Base-by-base conservation (phyloP, 2,888 invertebrate genomes). In the Sarcophaga subvicina region DNA sequence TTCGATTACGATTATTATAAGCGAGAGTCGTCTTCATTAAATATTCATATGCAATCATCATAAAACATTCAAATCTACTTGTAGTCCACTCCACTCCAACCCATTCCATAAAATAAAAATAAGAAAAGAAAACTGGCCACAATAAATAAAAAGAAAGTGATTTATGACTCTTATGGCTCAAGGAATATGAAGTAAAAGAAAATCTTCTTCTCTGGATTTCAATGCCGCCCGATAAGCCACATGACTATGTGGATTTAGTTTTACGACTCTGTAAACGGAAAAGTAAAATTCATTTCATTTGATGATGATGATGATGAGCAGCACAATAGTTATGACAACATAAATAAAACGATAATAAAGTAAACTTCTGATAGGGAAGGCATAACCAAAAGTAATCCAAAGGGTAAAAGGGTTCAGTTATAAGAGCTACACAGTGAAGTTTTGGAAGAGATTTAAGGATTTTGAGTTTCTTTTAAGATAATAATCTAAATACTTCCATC, bases 21-120 rank as follows among this genome's bases (percentile, higher is more conserved):
- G 8, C 37, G 10, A 37, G 37, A 37, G 37, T 17, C 12, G 17
- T 60, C 27, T 47, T 80, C 79, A 76, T 80, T 71, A 71, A 80
- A 75, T 84, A 84, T 84, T 84, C 66, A 80, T 80, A 76, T 22
- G 80, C 75, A 69, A 80, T 84, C 59, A 76, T 84, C 63, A 84
- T 70, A 80, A 80, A 84, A 84, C 75, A 49, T 71, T 84, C 70
- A 84, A 79, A 75, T 79, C 59, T 59, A 59, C 12, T 75, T 75
- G 64, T 27, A 66, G 70, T 37, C 49, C 73, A 59, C 37, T 37
- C 59, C 45, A 71, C 37, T 37, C 2, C 37, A 37, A 37, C 6
- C 37, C 37, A 37, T 37, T 37, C 10, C 37, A 37, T 37, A 37
- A 37, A 37, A 37, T 37, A 37, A 37, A 37, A 37, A 10, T 37